Conservation (phyloP, 2,797 vertebrate genomes). For the Eospalax fontanierii region DNA sequence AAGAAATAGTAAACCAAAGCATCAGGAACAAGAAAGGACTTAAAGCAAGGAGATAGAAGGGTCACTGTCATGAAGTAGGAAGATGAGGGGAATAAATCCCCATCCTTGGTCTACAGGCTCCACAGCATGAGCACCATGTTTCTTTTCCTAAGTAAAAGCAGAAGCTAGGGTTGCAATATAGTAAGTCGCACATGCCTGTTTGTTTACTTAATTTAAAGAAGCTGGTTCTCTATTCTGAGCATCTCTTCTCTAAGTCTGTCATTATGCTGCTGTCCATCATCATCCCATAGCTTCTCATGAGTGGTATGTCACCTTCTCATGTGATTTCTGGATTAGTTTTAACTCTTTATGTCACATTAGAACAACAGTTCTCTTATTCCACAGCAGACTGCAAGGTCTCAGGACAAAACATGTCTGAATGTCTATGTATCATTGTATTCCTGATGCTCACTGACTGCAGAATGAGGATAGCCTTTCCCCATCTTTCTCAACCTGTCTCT, state of each 20-base stretch:
- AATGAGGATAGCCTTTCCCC: neutral
- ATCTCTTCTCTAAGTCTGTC: neutral
- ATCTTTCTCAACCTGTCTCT: neutral
- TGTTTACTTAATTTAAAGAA: neutral
- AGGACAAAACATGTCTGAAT: neutral
- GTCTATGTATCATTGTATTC: neutral
- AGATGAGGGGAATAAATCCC: neutral
- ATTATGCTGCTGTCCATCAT: neutral
- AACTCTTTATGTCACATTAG: conserved; percentile 9
- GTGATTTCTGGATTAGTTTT: conserved; percentile 49
- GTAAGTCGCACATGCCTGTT: neutral
- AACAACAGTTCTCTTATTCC: neutral
- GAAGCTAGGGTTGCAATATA: neutral
- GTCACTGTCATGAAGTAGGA: neutral
- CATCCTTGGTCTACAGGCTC: neutral
- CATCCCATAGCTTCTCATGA: neutral
- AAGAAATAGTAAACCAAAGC: conserved; percentile 33
- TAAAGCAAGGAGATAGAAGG: neutral
- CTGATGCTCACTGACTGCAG: neutral
- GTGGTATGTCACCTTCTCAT: neutral
- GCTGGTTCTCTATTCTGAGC: neutral
- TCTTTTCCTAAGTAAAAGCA: neutral
- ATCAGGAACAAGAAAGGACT: neutral
- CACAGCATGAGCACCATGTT: fast-evolving
- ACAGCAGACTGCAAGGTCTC: neutral